Conservation (phyloP, 2,113 vertebrate genomes). For the Hypocryptadius cinnamomeus region DNA sequence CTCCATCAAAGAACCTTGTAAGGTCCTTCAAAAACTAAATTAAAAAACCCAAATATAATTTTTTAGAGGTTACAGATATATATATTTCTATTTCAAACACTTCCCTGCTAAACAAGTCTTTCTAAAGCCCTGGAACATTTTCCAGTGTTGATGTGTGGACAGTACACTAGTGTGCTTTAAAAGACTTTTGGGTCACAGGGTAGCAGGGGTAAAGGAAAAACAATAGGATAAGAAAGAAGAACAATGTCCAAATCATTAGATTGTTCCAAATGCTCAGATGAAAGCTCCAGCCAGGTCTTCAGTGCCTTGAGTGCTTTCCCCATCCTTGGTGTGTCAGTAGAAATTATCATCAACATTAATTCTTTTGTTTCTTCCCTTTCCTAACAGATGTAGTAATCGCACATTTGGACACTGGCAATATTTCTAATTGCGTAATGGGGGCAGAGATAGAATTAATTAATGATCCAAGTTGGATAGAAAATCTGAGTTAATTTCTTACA, state of each 20-base stretch:
- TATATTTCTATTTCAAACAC: not conserved
- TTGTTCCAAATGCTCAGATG: not conserved
- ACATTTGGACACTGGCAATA: conserved; percentile 41
- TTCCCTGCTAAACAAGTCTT: not conserved
- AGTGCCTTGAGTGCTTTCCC: conserved; percentile 2
- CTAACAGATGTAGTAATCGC: conserved; percentile 53
- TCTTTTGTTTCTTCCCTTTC: conserved; percentile 50
- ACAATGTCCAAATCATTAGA: not conserved
- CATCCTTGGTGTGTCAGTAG: conserved; percentile 27
- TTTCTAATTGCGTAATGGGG: conserved; percentile 38
- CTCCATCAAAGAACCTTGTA: fast-evolving
- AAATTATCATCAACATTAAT: conserved; percentile 60
- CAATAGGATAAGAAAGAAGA: not conserved
- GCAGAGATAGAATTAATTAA: conserved; percentile 57
- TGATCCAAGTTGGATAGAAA: not conserved
- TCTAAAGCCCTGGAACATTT: not conserved
- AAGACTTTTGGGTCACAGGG: not conserved
- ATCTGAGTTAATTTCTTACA: conserved; percentile 38
- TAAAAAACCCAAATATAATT: not conserved
- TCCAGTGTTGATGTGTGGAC: not conserved
- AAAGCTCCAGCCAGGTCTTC: conserved; percentile 21
- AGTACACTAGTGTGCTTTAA: not conserved
- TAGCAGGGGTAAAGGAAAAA: not conserved
- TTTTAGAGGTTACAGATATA: not conserved
- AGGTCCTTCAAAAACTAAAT: not conserved